Base-by-base conservation (phyloP, 2,888 invertebrate species). In the Oscheius sp. region DNA sequence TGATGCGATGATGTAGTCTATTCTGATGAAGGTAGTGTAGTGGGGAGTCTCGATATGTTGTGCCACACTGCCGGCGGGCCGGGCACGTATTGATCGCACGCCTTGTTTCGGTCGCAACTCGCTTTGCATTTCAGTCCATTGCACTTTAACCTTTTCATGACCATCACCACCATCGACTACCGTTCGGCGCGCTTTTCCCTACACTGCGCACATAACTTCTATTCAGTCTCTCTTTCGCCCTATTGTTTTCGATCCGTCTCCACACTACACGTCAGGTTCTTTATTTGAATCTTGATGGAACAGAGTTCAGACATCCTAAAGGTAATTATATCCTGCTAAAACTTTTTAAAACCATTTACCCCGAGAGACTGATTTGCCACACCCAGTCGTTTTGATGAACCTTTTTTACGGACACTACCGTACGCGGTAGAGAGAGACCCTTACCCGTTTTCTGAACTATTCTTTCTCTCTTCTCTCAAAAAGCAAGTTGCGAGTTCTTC, bases 71-170 rank as follows among this genome's bases (percentile, higher is more conserved):
- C 68, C 68, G 68, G 33, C 42, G 37, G 53, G 55, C 68, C 42
- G 42, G 59, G n/a, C 53, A 68, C 55, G 68, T 68, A 68, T 68
- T 68, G 68, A 68, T 68, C 68, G 68, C 68, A 47, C 33, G 68
- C 55, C 68, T 68, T 68, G 68, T 68, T 68, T 68, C 55, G 68
- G 68, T 68, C 68, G 68, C 68, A 68, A 68, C 68, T 68, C 68
- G 53, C 68, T 68, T 68, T 35, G 35, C 68, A 68, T 68, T 55
- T 55, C 68, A 66, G 66, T 53, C 35, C 42, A 53, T 51, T 68
- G 68, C 68, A 68, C 55, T 68, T 68, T 68, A 68, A 68, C 68
- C 68, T 68, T 68, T 55, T 35, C n/a, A 48, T 48, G 47, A 48
- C 55, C 53, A 53, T 55, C 68, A 53, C 55, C 35, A 63, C 48